These are phyloP conservation scores for Drosophila leontia DNA, from an alignment of 1,140 invertebrate species.

Conservation along the genomic window DNA sequence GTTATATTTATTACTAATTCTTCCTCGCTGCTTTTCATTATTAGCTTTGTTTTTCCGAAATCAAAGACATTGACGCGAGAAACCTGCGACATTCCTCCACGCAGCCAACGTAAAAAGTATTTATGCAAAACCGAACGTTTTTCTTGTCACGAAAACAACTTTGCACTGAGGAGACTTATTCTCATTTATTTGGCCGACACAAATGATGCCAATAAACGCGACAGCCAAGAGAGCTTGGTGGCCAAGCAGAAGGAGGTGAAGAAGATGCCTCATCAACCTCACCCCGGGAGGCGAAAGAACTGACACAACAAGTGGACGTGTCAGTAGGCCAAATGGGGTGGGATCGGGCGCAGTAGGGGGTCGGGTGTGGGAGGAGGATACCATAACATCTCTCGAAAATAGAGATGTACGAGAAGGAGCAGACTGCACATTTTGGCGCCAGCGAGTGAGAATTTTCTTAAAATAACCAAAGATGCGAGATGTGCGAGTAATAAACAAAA, in stretches of 20 bases:
- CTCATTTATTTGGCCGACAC: constrained; percentile 52
- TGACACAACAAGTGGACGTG: constrained; percentile 67
- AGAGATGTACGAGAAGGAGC: constrained; percentile 3
- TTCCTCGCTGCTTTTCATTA: not conserved
- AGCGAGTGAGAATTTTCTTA: constrained; percentile 52
- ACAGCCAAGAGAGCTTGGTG: constrained; percentile 8
- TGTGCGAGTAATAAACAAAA: constrained; percentile 41
- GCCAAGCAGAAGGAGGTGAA: not conserved
- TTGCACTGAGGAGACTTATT: constrained; percentile 24
- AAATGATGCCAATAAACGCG: constrained; percentile 75
- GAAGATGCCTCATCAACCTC: constrained; percentile 4
- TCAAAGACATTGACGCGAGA: constrained; percentile 6
- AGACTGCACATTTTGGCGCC: constrained; percentile 46
- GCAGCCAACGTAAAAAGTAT: constrained; percentile 16
- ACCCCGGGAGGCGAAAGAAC: constrained; percentile 41
- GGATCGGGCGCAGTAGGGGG: not conserved
- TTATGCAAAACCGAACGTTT: constrained; percentile 30
- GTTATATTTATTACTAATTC: constrained; percentile 1
- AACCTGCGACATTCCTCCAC: constrained; percentile 22
- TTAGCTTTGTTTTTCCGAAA: constrained; percentile 1
- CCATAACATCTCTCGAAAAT: not conserved
- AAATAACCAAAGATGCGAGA: constrained; percentile 36
- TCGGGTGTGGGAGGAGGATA: constrained; percentile 20
- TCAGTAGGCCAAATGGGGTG: constrained; percentile 40
- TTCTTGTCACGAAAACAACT: constrained; percentile 21